These are phyloP conservation scores for Phalera bucephala DNA, from an alignment of 2,888 invertebrate genomes.

Conservation along the genomic window DNA sequence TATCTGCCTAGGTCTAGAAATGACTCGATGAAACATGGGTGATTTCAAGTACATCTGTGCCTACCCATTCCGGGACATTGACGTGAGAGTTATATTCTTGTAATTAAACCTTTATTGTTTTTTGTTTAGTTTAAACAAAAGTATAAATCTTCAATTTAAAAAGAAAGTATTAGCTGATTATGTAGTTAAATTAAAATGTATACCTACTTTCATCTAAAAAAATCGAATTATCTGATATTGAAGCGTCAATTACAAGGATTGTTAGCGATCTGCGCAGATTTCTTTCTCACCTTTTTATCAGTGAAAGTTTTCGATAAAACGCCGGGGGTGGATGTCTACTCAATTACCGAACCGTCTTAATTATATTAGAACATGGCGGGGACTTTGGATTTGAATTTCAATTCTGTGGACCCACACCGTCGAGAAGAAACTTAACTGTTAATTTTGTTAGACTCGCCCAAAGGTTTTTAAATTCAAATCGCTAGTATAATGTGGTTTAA, in stretches of 20 bases:
- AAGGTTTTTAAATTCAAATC: conserved; percentile 68
- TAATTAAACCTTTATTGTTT: no score
- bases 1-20: no score
- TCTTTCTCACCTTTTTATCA: conserved; percentile 23
- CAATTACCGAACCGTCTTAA: conserved; percentile 71
- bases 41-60: no score
- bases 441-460: conserved; percentile 70
- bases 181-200: no score
- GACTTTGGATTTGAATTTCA: conserved; percentile 76
- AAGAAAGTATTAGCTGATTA: no score
- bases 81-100: no score
- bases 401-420: conserved; percentile 57
- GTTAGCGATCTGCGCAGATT: conserved; percentile 9
- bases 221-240: not conserved
- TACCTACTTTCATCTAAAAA: no score
- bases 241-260: conserved; percentile 20
- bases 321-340: conserved; percentile 61
- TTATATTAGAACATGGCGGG: conserved; percentile 71
- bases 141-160: no score
- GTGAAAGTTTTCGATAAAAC: conserved; percentile 41
- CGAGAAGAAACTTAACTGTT: conserved; percentile 60
- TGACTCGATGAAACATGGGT: no score
- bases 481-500: conserved; percentile 11
- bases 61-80: no score
- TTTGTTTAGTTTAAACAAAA: no score